Evolutionary conservation across 2,113 vertebrate species (phyloP).

Genomic region (Arizona elegans): DNA sequence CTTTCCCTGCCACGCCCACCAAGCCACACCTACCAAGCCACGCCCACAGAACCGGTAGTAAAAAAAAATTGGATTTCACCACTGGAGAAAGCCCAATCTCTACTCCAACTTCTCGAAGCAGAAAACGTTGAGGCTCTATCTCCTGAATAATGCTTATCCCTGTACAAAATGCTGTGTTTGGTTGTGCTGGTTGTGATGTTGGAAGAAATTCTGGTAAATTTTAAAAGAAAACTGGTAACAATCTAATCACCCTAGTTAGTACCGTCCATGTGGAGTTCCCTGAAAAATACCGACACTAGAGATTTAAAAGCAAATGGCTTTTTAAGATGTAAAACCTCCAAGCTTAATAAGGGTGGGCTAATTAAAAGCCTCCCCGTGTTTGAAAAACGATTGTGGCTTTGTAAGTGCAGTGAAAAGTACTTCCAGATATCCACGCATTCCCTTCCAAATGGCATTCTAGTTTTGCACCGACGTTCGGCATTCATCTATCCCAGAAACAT

Average conservation of each 20-base stretch:
- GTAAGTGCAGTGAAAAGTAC: background rate
- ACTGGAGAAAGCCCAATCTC: too few species aligned
- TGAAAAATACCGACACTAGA: background rate
- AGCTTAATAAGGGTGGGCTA: background rate
- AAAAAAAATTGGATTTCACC: too few species aligned
- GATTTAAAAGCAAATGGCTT: background rate
- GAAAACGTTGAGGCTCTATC: too few species aligned
- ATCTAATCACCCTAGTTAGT: background rate
- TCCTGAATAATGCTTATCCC: too few species aligned
- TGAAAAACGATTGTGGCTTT: background rate
- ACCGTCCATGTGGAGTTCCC: background rate
- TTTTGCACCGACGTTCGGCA: background rate
- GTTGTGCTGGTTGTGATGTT: background rate
- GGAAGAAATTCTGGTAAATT: background rate
- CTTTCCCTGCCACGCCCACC: too few species aligned
- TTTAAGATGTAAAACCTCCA: background rate
- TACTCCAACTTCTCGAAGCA: too few species aligned
- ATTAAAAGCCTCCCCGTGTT: conserved; percentile 21
- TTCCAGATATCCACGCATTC: background rate
- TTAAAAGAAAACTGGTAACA: conserved; percentile 2
- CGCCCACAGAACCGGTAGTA: too few species aligned
- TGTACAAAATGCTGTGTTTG: too few species aligned
- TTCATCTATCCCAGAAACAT: background rate
- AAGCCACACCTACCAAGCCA: too few species aligned
- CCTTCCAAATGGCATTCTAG: background rate